A percentile compares a stretch with the other conserved stretches of the same genome.
Conservation (phyloP, 2,113 vertebrate species). For the Dipodomys merriami region DNA sequence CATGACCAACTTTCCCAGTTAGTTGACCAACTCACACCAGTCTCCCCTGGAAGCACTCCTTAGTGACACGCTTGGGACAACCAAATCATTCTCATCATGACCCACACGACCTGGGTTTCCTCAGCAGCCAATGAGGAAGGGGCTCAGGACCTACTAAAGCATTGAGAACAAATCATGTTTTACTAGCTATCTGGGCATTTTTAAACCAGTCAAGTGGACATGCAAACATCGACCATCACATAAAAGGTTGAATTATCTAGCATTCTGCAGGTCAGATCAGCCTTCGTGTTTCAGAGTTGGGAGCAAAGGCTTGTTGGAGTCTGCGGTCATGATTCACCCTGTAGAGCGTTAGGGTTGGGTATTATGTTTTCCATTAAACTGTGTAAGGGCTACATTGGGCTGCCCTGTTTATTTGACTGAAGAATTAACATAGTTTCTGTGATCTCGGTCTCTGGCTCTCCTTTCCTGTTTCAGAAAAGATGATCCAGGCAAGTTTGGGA, state of each 20-base stretch:
- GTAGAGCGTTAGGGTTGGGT: neutral
- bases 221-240: neutral
- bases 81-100: neutral
- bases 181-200: neutral
- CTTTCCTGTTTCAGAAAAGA: neutral
- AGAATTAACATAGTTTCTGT: neutral
- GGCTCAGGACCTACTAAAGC: neutral
- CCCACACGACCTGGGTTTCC: neutral
- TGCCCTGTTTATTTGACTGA: neutral
- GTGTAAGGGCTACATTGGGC: neutral
- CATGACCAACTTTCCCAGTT: neutral
- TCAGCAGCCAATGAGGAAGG: neutral
- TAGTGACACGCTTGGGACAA: neutral
- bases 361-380: neutral
- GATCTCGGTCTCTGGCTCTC: neutral
- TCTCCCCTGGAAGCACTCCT: neutral
- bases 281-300: neutral
- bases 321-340: neutral
- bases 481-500: neutral
- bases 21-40: neutral
- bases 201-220: neutral
- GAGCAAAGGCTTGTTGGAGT: neutral
- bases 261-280: neutral
- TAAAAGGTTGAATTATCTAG: neutral
- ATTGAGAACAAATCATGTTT: neutral